Evolutionary conservation across 2,888 invertebrate species (phyloP).

Genomic region (Lampropteryx suffumata): DNA sequence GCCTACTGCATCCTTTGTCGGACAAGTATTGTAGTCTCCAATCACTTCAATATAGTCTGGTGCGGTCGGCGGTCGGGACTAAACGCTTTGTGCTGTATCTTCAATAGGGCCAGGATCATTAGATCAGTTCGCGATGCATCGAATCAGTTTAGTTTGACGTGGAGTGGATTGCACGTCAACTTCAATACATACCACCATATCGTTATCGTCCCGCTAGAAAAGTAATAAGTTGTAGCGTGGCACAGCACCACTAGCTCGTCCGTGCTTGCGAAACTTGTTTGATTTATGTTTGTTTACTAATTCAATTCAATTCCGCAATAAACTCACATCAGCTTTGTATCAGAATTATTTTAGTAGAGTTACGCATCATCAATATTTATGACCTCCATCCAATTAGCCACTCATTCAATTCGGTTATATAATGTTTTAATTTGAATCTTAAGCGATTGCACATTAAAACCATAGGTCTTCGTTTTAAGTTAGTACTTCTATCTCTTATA

Average conservation of each 20-base stretch:
- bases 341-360: background rate
- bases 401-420: slow-evolving; percentile 16
- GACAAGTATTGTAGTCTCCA: slow-evolving; percentile 8
- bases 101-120: background rate
- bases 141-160: slow-evolving; percentile 4
- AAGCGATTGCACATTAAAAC: slow-evolving; percentile 6
- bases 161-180: no score
- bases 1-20: slow-evolving; percentile 13
- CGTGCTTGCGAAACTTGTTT: slow-evolving; percentile 4
- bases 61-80: background rate
- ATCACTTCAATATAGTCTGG: slow-evolving; percentile 1
- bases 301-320: slow-evolving; percentile 11
- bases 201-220: no score
- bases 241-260: no score
- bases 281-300: slow-evolving; percentile 3
- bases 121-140: background rate
- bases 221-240: no score
- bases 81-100: background rate
- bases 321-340: background rate
- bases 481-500: background rate
- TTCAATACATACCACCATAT: no score
- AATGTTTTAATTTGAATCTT: background rate
- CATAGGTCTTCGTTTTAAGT: background rate
- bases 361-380: slow-evolving; percentile 18
- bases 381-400: slow-evolving; percentile 7